Base-by-base conservation (phyloP, 2,797 vertebrate species). In the Malurus leucopterus region DNA sequence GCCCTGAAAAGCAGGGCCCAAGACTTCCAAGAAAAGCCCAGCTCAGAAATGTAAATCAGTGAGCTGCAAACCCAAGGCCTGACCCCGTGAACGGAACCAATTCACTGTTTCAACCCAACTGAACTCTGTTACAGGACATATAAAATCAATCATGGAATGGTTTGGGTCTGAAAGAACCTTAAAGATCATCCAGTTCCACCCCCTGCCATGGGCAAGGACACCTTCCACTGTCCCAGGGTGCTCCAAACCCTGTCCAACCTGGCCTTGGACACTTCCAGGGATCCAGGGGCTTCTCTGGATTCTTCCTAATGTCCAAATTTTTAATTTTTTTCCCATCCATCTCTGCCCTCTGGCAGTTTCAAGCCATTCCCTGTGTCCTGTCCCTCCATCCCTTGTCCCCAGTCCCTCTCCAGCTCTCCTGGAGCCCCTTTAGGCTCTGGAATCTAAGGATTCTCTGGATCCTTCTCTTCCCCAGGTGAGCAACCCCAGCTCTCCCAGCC, bases 211-310 rank as follows among this genome's bases (percentile, higher is more conserved):
- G 11, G 1, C n/a, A 68, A 47, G 41, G 49, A 43, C 69, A 44
- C 1, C 2, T 55, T 6, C 49, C 43, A 50, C 27, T 0, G 13
- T 0, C 6, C 43, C 55, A 61, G 19, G 4, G 0, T 54, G 36
- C 0, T 62, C 55, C 68, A 54, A 86, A 13, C 13, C 1, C 18
- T 0, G 0, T 47, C 68, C 69, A 80, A 0, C 19, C 27, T 26
- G 49, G 62, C 9, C 27, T 38, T 6, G 55, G 9, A 55, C 19
- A 55, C 1, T 36, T 0, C n/a, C 49, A 74, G 62, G 19, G 26
- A 59, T 73, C 5, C 43, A 57, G 34, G 21, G 1, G 6, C 27
- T 74, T 20, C 22, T 54, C 34, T 61, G 41, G 44, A 46, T 46
- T 23, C 44, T 46, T 46, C 44, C 44, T 23, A 23, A 46, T 23